A percentile compares a stretch with the other conserved stretches of the same genome.
Conservation (phyloP, 2,888 invertebrate species). For the Metopia argyrocephala region DNA sequence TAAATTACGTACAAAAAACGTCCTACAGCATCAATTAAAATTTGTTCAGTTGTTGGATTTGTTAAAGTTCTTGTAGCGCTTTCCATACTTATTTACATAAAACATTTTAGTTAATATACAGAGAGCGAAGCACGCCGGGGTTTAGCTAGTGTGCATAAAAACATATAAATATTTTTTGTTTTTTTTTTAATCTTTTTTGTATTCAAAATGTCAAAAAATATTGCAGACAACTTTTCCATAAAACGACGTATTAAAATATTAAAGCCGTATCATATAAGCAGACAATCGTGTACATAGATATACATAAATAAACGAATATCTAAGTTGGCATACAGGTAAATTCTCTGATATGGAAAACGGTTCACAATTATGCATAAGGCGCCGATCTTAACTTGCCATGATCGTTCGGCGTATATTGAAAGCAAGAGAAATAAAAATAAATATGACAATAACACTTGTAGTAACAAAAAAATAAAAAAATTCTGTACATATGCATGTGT, state of each 20-base stretch:
- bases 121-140: no score
- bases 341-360: slow-evolving; percentile 23
- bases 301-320: slow-evolving; percentile 17
- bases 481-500: no score
- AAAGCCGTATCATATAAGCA: not conserved
- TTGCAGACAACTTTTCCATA: slow-evolving; percentile 8
- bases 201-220: not conserved
- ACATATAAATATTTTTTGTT: not conserved
- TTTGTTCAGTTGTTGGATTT: no score
- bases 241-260: slow-evolving; percentile 21
- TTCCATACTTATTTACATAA: no score
- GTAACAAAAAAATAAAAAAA: not conserved
- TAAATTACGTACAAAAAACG: no score
- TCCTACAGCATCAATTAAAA: no score
- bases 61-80: no score
- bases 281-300: slow-evolving; percentile 24
- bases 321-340: slow-evolving; percentile 24
- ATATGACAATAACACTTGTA: slow-evolving; percentile 36
- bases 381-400: slow-evolving; percentile 39
- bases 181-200: not conserved
- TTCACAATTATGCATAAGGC: slow-evolving; percentile 37
- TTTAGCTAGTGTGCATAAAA: no score
- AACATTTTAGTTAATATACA: no score
- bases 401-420: slow-evolving; percentile 28
- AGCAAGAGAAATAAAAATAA: slow-evolving; percentile 3